phyloP scores from a whole-genome alignment of 2,797 vertebrate species.

The Mormyrops boulengeri region DNA sequence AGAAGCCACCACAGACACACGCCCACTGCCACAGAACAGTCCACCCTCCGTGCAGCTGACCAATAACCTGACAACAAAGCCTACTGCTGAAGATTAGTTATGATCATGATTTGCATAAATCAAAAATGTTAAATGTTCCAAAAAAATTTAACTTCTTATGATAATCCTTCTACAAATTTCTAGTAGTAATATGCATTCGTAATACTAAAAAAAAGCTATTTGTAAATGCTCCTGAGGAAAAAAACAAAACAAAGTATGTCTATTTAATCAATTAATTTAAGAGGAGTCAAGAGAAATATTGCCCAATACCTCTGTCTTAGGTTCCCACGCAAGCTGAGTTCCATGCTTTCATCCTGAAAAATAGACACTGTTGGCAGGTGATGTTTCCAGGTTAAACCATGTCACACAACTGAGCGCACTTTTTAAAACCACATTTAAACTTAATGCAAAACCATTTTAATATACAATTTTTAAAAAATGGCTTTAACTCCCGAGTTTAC shows the following conservation, averaged over 20 bases:
- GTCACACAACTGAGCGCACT: background rate
- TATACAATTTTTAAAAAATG: background rate
- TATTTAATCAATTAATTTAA: background rate
- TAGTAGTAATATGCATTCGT: background rate
- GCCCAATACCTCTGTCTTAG: constrained; percentile 54
- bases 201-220: background rate
- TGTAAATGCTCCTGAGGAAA: background rate
- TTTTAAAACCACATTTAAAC: background rate
- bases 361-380: background rate
- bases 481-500: background rate
- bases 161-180: background rate
- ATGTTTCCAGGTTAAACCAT: background rate
- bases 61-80: background rate
- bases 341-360: constrained; percentile 61
- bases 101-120: background rate
- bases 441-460: background rate
- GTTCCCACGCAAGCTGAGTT: constrained; percentile 53
- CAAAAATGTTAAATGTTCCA: background rate
- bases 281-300: background rate
- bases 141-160: background rate
- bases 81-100: background rate
- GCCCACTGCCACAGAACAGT: background rate
- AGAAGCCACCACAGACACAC: background rate
- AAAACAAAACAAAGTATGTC: background rate
- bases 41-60: background rate